Base-by-base conservation (phyloP, 2,888 invertebrate species). In the Stenchaetothrips biformis region DNA sequence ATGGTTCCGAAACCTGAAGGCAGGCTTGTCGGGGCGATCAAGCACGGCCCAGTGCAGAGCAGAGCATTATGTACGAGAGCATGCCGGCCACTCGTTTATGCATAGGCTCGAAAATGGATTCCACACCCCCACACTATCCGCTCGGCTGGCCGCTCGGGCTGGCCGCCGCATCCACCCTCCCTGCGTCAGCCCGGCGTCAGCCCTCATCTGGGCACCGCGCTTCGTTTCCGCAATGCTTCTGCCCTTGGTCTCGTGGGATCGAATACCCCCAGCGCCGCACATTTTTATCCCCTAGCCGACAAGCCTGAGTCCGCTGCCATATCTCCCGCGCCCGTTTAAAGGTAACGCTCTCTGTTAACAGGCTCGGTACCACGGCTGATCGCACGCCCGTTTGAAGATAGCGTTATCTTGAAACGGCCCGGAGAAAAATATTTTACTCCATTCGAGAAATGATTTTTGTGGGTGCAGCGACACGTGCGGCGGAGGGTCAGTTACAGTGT, bases 31-130 rank as follows among this genome's bases (percentile, higher is more conserved):
- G 37, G 37, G 37, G 2, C 37, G 37, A 4, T 37, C 37, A 4
- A 2, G 37, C 37, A 53, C 53, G 18, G 53, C 53, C 13, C 53
- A 37, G 37, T 37, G 37, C 37, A 37, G 37, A 37, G 37, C 37
- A 37, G 37, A 37, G 67, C 21, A 74, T 74, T 21, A 74, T 37
- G 4, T 21, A 74, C 67, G 67, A 74, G 25, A 74, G 67, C 8
- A 7, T 7, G 67, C 67, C 37, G 37, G 37, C 37, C 37, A 25
- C 25, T 74, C 25, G 25, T 74, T 74, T 74, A 74, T 74, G 67
- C 67, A 74, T 74, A 25, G 67, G 67, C 21, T 21, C 3, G 67
- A 21, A 74, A 74, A 74, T 74, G 67, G 67, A 74, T 74, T 74
- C 67, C 67, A 21, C 67, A 59, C 37, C 37, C 37, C 37, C 59